A percentile compares a stretch with the other conserved stretches of the same genome.
Conservation (phyloP, 2,113 vertebrate species). For the Tachysurus vachellii region DNA sequence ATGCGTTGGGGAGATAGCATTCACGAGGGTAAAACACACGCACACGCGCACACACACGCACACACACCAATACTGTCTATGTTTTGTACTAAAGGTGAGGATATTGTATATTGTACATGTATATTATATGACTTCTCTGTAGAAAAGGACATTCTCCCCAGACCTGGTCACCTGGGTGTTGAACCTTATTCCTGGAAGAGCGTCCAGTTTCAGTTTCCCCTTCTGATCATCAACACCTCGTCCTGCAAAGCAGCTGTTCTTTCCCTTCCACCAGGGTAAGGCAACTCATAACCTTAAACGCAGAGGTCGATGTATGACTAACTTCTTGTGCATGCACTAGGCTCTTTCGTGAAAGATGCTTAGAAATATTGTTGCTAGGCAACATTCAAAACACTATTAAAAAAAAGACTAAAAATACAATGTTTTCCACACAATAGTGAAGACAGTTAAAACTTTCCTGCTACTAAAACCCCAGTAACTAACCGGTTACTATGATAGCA, state of each 20-base stretch:
- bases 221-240: neutral
- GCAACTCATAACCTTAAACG: neutral
- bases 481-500: neutral
- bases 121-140: neutral
- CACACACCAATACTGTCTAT: neutral
- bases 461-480: neutral
- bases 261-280: neutral
- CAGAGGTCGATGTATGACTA: no score
- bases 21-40: constrained; percentile 66
- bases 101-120: neutral
- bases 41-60: neutral
- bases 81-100: neutral
- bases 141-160: neutral
- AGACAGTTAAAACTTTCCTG: neutral
- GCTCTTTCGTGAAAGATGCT: no score
- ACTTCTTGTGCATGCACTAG: no score
- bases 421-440: neutral
- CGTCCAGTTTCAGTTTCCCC: constrained; percentile 6
- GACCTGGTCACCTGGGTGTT: neutral
- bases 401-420: no score
- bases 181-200: constrained; percentile 30
- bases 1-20: constrained; percentile 74
- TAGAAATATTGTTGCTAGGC: no score
- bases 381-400: no score
- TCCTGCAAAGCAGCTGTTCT: constrained; percentile 19